A percentile compares a stretch with the other conserved stretches of the same genome.
phyloP scores from a whole-genome alignment of 2,888 invertebrate genomes.

The Steinernema carpocapsae region DNA sequence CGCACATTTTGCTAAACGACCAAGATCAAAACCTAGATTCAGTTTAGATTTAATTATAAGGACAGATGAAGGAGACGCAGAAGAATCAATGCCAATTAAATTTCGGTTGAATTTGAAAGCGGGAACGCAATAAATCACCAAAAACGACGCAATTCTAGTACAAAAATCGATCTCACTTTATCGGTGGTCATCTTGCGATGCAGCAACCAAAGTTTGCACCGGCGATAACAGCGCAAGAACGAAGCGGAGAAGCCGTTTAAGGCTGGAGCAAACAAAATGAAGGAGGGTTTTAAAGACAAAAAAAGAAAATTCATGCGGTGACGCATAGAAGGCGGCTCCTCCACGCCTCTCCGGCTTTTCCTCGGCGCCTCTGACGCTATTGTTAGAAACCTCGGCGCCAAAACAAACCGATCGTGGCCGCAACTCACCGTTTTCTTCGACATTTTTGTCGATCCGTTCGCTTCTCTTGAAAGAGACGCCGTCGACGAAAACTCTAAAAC shows the following conservation, averaged over 20 bases:
- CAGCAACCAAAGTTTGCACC: conserved; percentile 13
- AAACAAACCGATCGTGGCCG: conserved; percentile 34
- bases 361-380: no score
- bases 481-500: conserved; percentile 21
- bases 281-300: neutral
- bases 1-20: conserved; percentile 86
- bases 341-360: neutral
- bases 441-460: conserved; percentile 40
- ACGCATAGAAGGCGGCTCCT: neutral
- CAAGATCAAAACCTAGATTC: neutral
- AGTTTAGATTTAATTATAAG: neutral
- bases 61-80: neutral
- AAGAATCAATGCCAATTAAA: neutral
- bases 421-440: conserved; percentile 50
- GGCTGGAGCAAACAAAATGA: neutral
- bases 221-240: conserved; percentile 2
- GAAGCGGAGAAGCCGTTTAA: neutral
- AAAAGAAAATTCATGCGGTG: neutral
- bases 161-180: neutral
- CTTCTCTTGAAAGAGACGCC: conserved; percentile 37
- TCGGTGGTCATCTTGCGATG: conserved; percentile 10
- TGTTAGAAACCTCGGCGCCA: neutral
- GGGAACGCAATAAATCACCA: neutral
- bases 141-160: neutral
- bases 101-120: neutral